Evolutionary conservation across 1,140 invertebrate genomes (phyloP).

Genomic region (Tachypleus tridentatus): DNA sequence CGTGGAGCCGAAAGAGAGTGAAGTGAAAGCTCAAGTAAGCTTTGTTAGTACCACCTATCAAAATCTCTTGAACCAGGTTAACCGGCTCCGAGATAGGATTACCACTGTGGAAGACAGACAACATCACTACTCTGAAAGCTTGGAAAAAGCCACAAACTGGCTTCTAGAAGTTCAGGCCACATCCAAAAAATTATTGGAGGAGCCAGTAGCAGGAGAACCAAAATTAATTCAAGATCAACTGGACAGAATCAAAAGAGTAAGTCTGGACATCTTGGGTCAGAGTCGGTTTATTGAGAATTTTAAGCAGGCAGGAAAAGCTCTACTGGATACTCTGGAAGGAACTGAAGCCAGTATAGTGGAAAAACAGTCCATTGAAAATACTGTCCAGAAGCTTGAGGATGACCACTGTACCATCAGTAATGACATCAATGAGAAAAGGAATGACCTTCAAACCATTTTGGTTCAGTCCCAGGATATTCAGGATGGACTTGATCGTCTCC

Average conservation of each 20-base stretch:
- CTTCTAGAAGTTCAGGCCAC: slow-evolving; percentile 65
- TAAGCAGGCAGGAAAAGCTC: slow-evolving; percentile 52
- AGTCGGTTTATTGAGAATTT: slow-evolving; percentile 68
- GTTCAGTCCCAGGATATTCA: slow-evolving; percentile 87
- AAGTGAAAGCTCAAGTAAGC: slow-evolving; percentile 55
- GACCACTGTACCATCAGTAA: slow-evolving; percentile 60
- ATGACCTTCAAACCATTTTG: slow-evolving; percentile 70
- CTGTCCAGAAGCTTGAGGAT: slow-evolving; percentile 58
- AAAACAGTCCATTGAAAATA: slow-evolving; percentile 59
- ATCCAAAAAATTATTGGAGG: slow-evolving; percentile 57
- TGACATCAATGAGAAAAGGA: slow-evolving; percentile 60
- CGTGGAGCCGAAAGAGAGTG: slow-evolving; percentile 57
- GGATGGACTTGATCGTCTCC: slow-evolving; percentile 73
- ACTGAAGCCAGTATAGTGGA: slow-evolving; percentile 55
- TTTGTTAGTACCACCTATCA: slow-evolving; percentile 42
- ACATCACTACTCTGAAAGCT: slow-evolving; percentile 64
- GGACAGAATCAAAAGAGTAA: slow-evolving; percentile 62
- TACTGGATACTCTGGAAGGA: slow-evolving; percentile 61
- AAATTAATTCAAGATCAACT: slow-evolving; percentile 77
- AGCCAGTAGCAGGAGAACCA: slow-evolving; percentile 71
- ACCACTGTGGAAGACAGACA: slow-evolving; percentile 64
- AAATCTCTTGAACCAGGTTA: slow-evolving; percentile 63
- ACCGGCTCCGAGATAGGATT: slow-evolving; percentile 62
- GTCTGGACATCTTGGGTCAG: slow-evolving; percentile 75
- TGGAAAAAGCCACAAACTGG: slow-evolving; percentile 73